Percentiles rank a stretch among this genome's conserved stretches.
These are phyloP conservation scores for Crenuchus spilurus DNA, from an alignment of 2,797 vertebrate species.

Conservation along the genomic window DNA sequence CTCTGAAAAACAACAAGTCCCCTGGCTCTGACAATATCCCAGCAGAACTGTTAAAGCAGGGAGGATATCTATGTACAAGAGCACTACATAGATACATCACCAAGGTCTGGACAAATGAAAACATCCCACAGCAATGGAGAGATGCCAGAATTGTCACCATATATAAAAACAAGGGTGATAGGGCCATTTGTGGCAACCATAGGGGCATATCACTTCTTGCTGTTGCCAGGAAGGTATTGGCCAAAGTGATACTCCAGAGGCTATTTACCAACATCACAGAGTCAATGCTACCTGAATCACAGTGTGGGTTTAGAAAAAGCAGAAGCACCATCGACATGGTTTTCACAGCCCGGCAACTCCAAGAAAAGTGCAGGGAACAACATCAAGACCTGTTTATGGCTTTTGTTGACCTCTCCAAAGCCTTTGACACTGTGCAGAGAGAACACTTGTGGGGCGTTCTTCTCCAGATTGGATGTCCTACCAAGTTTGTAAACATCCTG, in stretches of 20 bases:
- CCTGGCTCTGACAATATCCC: too few species aligned
- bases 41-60: background rate
- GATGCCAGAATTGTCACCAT: constrained; percentile 5
- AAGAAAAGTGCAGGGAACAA: constrained; percentile 47
- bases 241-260: too few species aligned
- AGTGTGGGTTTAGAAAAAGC: constrained; percentile 30
- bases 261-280: constrained; percentile 20
- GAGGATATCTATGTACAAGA: too few species aligned
- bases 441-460: constrained; percentile 23
- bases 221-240: constrained; percentile 39
- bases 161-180: constrained; percentile 26
- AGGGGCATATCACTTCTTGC: constrained; percentile 21
- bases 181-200: background rate
- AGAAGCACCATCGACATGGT: constrained; percentile 9
- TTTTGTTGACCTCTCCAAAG: too few species aligned
- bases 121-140: constrained; percentile 19
- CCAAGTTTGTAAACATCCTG: constrained; percentile 31
- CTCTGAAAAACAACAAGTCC: too few species aligned
- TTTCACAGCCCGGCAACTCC: constrained; percentile 20
- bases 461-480: constrained; percentile 28
- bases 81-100: background rate
- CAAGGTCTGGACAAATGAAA: constrained; percentile 4
- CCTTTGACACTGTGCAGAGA: constrained; percentile 15
- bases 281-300: constrained; percentile 7
- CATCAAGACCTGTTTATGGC: constrained; percentile 24